Conservation (phyloP, 2,113 vertebrate species). For the Tricholaema leucomelas region DNA sequence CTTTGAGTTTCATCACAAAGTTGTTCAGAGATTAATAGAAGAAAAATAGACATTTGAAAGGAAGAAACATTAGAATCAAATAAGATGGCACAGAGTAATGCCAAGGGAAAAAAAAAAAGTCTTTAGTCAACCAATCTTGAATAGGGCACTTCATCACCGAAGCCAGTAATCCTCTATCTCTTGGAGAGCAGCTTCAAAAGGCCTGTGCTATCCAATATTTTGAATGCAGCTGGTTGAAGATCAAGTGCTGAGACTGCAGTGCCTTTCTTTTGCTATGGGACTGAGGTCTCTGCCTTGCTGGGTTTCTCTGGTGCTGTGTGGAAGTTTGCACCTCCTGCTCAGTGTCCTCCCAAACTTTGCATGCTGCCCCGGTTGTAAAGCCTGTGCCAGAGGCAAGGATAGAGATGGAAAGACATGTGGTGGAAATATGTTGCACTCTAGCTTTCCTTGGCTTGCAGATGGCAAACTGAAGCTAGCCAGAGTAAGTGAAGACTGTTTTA, state of each 20-base stretch:
- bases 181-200: slow-evolving; percentile 39
- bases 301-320: neutral
- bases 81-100: slow-evolving; percentile 39
- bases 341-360: neutral
- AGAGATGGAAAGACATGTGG: slow-evolving; percentile 1
- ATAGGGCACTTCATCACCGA: neutral
- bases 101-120: slow-evolving; percentile 5
- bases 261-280: neutral
- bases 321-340: neutral
- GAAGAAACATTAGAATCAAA: slow-evolving; percentile 45
- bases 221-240: slow-evolving; percentile 28
- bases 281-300: neutral
- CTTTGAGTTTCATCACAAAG: slow-evolving; percentile 8
- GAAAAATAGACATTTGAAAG: neutral
- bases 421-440: neutral
- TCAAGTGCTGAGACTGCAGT: slow-evolving; percentile 23
- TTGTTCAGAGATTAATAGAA: slow-evolving; percentile 38
- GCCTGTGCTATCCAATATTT: slow-evolving; percentile 4
- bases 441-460: slow-evolving; percentile 26
- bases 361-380: neutral
- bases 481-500: neutral
- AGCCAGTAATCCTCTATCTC: slow-evolving; percentile 28
- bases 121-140: slow-evolving; percentile 13
- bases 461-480: slow-evolving; percentile 5
- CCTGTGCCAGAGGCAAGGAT: slow-evolving; percentile 21